Evolutionary conservation across 2,113 vertebrate genomes (phyloP), one percentile per base, ranked within the genome.

Genomic region (Myrmophylax atrothorax): DNA sequence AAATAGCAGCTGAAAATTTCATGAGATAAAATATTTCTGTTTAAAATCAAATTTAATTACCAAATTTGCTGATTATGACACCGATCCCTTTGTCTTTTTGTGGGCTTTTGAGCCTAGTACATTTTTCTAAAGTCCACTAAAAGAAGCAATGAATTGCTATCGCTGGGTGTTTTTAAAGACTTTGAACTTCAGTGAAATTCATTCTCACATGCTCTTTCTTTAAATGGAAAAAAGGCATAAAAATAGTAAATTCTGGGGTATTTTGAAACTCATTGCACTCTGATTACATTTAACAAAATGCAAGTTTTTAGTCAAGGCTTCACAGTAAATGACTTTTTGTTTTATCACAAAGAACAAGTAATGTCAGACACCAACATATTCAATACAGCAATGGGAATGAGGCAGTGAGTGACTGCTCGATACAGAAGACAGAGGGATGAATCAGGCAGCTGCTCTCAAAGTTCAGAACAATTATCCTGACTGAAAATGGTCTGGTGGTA

Each of bases 381-480:
- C 78, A 66, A 5, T 83, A 2, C 35, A 85, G 95, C 79, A 93
- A 83, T 91, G 84, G 31, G 66, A 96, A 35, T 76, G 87, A 76
- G 63, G 70, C 72, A 67, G 44, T 53, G 91, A 59, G 37, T 94
- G 84, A 94, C 80, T 87, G 44, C 38, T 88, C 44, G 53, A 69
- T 85, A 20, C 42, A 85, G 67, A 84, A 37, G 55, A 79, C 60
- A 85, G 84, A 75, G 62, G 70, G 78, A 55, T 95, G 94, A 96
- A 93, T 96, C 78, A 94, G 55, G 29, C 93, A 95, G 77, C 93
- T 96, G 81, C 84, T 91, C 63, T 90, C 75, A 96, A 97, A 97
- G 94, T 95, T 95, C 93, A 95, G 42, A 96, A 77, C 80, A 94
- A 96, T 96, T 96, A 95, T 77, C 59, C 72, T 90, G 50, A 44